These are phyloP conservation scores for Dermolepida albohirtum DNA, from an alignment of 2,888 invertebrate genomes.

Conservation along the genomic window DNA sequence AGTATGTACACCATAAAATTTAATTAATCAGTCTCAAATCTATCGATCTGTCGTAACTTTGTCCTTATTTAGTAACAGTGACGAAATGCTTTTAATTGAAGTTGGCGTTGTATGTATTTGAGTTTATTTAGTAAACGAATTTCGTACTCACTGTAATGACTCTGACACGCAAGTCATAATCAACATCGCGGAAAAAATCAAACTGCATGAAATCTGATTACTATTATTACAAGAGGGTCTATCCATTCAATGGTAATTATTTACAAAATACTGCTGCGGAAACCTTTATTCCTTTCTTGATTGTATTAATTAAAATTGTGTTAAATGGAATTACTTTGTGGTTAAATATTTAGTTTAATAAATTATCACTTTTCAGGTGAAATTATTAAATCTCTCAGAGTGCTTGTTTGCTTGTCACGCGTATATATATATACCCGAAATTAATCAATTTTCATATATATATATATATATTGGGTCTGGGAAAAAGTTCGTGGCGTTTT, in stretches of 20 bases:
- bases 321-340: too few relatives aligned
- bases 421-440: too few relatives aligned
- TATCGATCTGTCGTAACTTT: slow-evolving; percentile 27
- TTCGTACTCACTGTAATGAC: slow-evolving; percentile 10
- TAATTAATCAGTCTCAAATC: slow-evolving; percentile 27
- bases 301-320: too few relatives aligned
- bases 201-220: slow-evolving; percentile 23
- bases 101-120: not conserved
- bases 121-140: slow-evolving; percentile 9
- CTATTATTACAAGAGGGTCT: slow-evolving; percentile 2
- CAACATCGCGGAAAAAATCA: slow-evolving; percentile 24
- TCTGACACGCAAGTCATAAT: slow-evolving; percentile 20
- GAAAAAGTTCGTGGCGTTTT: too few relatives aligned
- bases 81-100: slow-evolving; percentile 15
- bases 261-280: not conserved
- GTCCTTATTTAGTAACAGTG: slow-evolving; percentile 22
- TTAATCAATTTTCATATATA: too few relatives aligned
- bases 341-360: too few relatives aligned
- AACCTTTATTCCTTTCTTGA: too few relatives aligned
- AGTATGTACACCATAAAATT: slow-evolving; percentile 25
- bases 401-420: too few relatives aligned
- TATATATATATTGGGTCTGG: too few relatives aligned
- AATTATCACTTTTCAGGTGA: too few relatives aligned
- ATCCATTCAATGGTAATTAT: slow-evolving; percentile 1
- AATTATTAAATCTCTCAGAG: too few relatives aligned